A percentile compares a stretch with the other conserved stretches of the same genome.
Conservation (phyloP, 2,888 invertebrate species). For the Pristionchus maxplancki region DNA sequence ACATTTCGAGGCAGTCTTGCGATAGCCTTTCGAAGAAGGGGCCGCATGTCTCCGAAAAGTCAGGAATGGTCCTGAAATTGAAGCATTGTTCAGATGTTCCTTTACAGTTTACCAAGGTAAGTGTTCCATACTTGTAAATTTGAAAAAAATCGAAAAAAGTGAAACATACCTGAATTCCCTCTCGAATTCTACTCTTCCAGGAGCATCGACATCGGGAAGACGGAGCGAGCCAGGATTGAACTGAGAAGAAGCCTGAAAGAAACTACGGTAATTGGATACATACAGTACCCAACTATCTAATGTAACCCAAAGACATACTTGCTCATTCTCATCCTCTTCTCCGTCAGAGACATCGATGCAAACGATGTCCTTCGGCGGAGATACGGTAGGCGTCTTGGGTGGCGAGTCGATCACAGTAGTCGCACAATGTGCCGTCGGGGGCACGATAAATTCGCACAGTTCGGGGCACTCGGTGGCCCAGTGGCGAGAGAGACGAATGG, state of each 20-base stretch:
- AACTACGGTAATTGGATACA: not conserved
- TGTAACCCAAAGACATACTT: slow-evolving; percentile 35
- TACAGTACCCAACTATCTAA: not conserved
- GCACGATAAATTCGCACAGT: no score
- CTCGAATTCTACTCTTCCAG: not conserved
- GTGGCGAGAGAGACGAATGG: no score
- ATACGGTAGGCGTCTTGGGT: slow-evolving; percentile 9
- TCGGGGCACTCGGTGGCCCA: no score
- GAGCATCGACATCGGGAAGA: not conserved
- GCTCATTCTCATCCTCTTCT: slow-evolving; percentile 50
- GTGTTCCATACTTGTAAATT: no score
- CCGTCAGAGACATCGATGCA: slow-evolving; percentile 20
- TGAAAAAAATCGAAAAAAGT: not conserved
- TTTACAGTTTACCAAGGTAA: no score
- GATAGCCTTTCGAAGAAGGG: not conserved
- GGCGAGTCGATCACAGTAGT: no score
- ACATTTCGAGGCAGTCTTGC: not conserved
- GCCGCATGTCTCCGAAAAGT: not conserved
- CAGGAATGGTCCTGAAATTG: not conserved
- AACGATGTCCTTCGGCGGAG: no score
- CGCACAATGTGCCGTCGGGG: no score
- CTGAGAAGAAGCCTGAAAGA: not conserved
- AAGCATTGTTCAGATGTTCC: not conserved
- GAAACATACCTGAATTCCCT: not conserved
- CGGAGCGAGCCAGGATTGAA: not conserved